These are phyloP conservation scores for Atherix ibis DNA, from an alignment of 2,888 invertebrate species.

Conservation along the genomic window DNA sequence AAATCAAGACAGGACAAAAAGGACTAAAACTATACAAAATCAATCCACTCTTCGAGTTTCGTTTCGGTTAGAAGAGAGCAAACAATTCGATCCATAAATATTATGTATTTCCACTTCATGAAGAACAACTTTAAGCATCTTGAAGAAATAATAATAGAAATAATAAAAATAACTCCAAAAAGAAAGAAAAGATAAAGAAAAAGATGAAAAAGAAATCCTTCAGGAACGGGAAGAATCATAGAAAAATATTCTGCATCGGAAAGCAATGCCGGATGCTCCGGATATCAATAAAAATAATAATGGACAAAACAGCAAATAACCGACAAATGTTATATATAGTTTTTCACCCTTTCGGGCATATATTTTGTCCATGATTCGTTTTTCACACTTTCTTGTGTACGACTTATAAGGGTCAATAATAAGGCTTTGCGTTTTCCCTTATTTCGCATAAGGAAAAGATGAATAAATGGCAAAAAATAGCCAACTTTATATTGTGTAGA, in stretches of 20 bases:
- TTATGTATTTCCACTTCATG: too few relatives aligned
- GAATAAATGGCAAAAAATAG: not conserved
- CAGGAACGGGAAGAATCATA: slow-evolving; percentile 2
- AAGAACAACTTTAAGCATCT: too few relatives aligned
- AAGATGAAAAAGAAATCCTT: not conserved
- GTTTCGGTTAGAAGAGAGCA: too few relatives aligned
- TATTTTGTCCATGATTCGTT: too few relatives aligned
- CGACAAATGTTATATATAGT: not conserved
- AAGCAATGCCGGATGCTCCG: slow-evolving; percentile 5
- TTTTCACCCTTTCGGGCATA: slow-evolving; percentile 6
- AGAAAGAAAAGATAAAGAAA: not conserved
- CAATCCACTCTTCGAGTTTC: too few relatives aligned
- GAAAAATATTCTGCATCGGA: slow-evolving; percentile 4
- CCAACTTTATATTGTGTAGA: too few relatives aligned
- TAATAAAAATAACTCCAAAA: not conserved
- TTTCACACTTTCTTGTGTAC: too few relatives aligned
- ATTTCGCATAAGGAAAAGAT: not conserved
- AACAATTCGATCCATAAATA: too few relatives aligned
- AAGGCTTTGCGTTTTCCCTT: not conserved
- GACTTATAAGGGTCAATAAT: too few relatives aligned
- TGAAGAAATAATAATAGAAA: too few relatives aligned
- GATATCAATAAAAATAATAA: slow-evolving; percentile 9
- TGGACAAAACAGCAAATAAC: slow-evolving; percentile 1
- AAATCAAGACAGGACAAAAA: too few relatives aligned
- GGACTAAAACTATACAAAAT: too few relatives aligned